Percentiles rank a stretch among this genome's conserved stretches.
Conservation (phyloP, 2,888 invertebrate genomes). For the Cyclophora albipunctata region DNA sequence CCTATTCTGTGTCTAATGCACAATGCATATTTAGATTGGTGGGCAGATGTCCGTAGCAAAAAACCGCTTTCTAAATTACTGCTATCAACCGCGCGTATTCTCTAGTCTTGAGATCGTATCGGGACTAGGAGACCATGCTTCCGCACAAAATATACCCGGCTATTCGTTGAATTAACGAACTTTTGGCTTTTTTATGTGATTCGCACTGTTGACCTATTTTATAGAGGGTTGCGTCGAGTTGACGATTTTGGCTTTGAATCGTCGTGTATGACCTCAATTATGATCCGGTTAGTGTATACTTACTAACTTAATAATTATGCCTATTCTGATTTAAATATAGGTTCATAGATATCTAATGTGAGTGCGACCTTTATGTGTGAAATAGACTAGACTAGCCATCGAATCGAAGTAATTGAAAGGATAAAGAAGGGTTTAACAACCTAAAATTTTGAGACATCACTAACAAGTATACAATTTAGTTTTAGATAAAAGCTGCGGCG, state of each 20-base stretch:
- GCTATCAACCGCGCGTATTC: constrained; percentile 46
- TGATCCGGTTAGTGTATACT: no score
- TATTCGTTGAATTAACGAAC: constrained; percentile 28
- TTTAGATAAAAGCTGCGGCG: constrained; percentile 67
- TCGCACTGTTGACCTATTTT: constrained; percentile 21
- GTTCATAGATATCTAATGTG: no score
- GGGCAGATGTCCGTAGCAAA: constrained; percentile 65
- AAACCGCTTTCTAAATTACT: constrained; percentile 68
- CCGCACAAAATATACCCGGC: constrained; percentile 44
- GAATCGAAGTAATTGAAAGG: no score
- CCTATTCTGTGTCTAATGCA: constrained; percentile 22
- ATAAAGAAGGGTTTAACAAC: background rate
- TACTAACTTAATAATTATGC: no score
- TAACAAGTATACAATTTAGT: constrained; percentile 35
- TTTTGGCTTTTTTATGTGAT: constrained; percentile 20
- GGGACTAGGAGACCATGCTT: constrained; percentile 39
- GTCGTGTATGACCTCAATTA: no score
- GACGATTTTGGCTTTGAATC: no score
- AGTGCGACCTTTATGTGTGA: no score
- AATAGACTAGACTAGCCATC: no score
- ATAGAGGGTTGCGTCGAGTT: background rate
- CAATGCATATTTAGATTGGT: constrained; percentile 65
- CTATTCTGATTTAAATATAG: no score
- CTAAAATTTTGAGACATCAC: constrained; percentile 18
- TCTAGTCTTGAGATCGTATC: constrained; percentile 57